These are phyloP conservation scores for Autographa gamma DNA, from an alignment of 2,888 invertebrate genomes.

Conservation along the genomic window DNA sequence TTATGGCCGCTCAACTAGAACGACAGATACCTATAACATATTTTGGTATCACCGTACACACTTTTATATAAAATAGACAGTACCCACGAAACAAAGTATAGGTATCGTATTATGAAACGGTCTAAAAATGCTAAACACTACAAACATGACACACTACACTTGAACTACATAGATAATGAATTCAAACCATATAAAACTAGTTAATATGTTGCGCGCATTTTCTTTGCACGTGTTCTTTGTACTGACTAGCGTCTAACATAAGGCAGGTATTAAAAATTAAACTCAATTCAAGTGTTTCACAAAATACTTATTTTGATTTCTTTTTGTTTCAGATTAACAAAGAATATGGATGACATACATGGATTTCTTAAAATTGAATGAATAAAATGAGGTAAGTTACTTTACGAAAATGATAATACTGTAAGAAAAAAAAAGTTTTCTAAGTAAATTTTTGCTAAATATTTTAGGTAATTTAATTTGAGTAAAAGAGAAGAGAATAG, in stretches of 20 bases:
- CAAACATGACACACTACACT: slow-evolving; percentile 20
- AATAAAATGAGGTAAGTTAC: slow-evolving; percentile 55
- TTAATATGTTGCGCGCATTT: background rate
- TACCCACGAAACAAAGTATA: slow-evolving; percentile 6
- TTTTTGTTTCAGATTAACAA: slow-evolving; percentile 75
- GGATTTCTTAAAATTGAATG: slow-evolving; percentile 9
- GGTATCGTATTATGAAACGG: slow-evolving; percentile 9
- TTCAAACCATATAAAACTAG: background rate
- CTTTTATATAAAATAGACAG: slow-evolving; percentile 8
- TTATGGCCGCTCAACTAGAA: slow-evolving; percentile 57
- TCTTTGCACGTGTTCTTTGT: slow-evolving; percentile 4
- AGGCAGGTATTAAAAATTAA: background rate
- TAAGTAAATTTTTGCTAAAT: background rate
- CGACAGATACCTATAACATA: slow-evolving; percentile 30
- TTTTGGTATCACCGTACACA: slow-evolving; percentile 16
- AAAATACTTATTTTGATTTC: slow-evolving; percentile 26
- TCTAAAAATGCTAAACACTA: background rate
- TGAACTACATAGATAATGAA: slow-evolving; percentile 27
- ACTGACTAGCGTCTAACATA: background rate
- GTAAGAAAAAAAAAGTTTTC: background rate
- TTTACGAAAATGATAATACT: background rate
- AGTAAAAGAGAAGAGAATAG: slow-evolving; percentile 35
- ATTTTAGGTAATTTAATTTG: slow-evolving; percentile 31
- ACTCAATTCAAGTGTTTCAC: too few species aligned
- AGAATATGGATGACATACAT: slow-evolving; percentile 69